Evolutionary conservation across 2,888 invertebrate genomes (phyloP), one percentile per base, ranked within the genome.

Genomic region (Exocentrus adspersus): DNA sequence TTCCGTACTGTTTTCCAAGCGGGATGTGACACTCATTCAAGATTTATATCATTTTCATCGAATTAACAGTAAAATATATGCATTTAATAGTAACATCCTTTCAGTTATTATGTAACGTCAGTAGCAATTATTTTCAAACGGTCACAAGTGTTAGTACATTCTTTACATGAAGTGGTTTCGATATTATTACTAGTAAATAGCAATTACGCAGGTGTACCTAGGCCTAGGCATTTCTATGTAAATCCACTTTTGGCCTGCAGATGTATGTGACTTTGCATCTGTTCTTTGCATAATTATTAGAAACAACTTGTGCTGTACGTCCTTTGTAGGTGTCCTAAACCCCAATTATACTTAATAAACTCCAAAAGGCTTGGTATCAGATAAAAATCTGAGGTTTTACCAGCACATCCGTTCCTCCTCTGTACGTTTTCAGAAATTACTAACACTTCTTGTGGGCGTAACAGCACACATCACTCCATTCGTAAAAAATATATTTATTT

Each of bases 191-290:
- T 4, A 16, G 16, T 48, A 48, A 16, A 28, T 32, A 51, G 30
- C 30, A 21, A 48, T 24, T 32, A 51, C 32, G 12, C 51, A 51
- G 32, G 51, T 32, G 51, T 37, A 32, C n/a, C 4, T 17, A 21
- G 14, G n/a, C 28, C 28, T 24, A 24, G 14, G 3, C 24, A 37
- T n/a, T 14, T 30, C 3, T 30, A 10, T 17, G 32, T 10, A 30
- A 32, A 14, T 42, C n/a, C 12, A 12, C 9, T 28, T 50, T 50
- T 17, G 12, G 30, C 50, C 30, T 17, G 16, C 50, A 50, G 30
- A 30, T 28, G 14, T 50, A 2, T 12, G 1, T 37, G 2, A n/a
- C 12, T 9, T 37, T 2, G 1, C 12, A 5, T 4, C 37, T 37
- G 2, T 37, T n/a, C n/a, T 4, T 37, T 1, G 14, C 2, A 37